Percentiles rank a stretch among this genome's conserved stretches.
Evolutionary conservation across 2,797 vertebrate species (phyloP).

Genomic region (Iguana delicatissima): DNA sequence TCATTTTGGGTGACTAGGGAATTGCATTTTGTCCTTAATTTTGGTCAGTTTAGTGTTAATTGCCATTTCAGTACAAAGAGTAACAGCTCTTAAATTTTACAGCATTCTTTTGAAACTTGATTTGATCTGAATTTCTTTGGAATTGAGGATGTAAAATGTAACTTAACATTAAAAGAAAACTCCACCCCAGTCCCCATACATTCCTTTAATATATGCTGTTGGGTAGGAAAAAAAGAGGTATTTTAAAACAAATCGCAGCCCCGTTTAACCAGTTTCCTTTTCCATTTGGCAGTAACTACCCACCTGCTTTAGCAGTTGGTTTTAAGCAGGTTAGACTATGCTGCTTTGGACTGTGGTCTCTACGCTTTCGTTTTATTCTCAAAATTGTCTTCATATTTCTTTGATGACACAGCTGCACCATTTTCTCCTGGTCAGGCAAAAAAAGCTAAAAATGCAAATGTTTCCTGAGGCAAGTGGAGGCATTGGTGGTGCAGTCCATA

Average conservation of each 20-base stretch:
- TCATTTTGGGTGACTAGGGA: not conserved
- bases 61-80: not conserved
- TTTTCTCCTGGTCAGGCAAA: not conserved
- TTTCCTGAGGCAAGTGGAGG: not conserved
- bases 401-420: not conserved
- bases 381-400: not conserved
- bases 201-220: not conserved
- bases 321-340: not conserved
- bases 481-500: not conserved
- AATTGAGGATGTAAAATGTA: not conserved
- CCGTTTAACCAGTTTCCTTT: not conserved
- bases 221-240: not conserved
- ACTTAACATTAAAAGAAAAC: not conserved
- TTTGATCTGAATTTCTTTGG: not conserved
- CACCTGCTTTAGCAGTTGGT: not conserved
- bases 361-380: not conserved
- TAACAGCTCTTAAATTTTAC: not conserved
- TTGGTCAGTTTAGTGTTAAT: not conserved
- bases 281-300: not conserved
- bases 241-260: not conserved
- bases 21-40: not conserved
- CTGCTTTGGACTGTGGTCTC: not conserved
- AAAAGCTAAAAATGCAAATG: not conserved
- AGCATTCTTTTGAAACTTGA: not conserved
- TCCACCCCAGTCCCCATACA: too few relatives aligned